Conservation (phyloP, 2,888 invertebrate genomes). For the Ptilodon capucinus region DNA sequence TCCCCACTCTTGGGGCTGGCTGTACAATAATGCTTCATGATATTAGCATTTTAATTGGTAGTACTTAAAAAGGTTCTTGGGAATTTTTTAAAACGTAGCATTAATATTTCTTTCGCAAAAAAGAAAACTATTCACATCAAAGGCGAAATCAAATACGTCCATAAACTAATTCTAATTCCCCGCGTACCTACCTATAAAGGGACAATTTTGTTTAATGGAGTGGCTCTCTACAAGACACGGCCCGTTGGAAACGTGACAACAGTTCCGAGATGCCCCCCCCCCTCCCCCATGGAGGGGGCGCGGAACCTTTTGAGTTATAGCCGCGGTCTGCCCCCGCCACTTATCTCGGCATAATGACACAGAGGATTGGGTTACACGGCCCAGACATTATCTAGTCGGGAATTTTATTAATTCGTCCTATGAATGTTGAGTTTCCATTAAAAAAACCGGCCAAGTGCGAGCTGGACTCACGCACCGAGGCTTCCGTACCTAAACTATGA, state of each 20-base stretch:
- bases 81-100: too few relatives aligned
- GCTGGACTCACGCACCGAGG: too few relatives aligned
- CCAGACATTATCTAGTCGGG: slow-evolving; percentile 32
- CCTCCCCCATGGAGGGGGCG: slow-evolving; percentile 26
- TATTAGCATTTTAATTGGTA: too few relatives aligned
- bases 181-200: slow-evolving; percentile 17
- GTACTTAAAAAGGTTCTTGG: too few relatives aligned
- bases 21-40: too few relatives aligned
- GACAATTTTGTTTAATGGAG: slow-evolving; percentile 38
- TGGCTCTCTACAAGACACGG: slow-evolving; percentile 24
- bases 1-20: too few relatives aligned
- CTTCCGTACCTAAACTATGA: too few relatives aligned
- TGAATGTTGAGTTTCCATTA: not conserved
- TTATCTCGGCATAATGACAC: slow-evolving; percentile 63
- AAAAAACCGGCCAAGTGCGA: too few relatives aligned
- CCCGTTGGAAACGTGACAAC: slow-evolving; percentile 49
- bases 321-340: slow-evolving; percentile 53
- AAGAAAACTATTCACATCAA: too few relatives aligned
- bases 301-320: slow-evolving; percentile 56
- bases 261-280: slow-evolving; percentile 29
- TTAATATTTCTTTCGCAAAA: too few relatives aligned
- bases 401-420: slow-evolving; percentile 3
- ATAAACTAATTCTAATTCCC: slow-evolving; percentile 21
- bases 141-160: not conserved
- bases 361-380: slow-evolving; percentile 56